Conservation (phyloP, 2,888 invertebrate genomes). For the Sminthurinus aureus region DNA sequence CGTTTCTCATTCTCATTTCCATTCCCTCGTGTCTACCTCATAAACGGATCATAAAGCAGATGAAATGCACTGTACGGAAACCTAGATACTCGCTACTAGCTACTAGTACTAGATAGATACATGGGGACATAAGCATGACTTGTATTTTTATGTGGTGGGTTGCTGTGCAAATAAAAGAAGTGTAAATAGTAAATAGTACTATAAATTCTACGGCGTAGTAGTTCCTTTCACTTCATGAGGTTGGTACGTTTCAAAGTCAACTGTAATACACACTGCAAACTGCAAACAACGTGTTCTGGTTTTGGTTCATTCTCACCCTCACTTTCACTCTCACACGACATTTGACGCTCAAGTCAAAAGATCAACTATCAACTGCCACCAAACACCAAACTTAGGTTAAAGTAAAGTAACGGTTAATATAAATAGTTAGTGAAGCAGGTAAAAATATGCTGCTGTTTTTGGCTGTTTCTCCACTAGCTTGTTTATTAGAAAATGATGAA, state of each 20-base stretch:
- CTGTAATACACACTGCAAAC: too few relatives aligned
- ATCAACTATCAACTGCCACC: neutral
- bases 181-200: neutral
- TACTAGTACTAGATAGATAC: too few relatives aligned
- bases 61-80: too few relatives aligned
- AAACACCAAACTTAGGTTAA: neutral
- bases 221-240: neutral
- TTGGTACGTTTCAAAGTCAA: neutral
- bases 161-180: neutral
- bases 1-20: too few relatives aligned
- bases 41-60: too few relatives aligned
- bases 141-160: neutral
- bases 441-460: too few relatives aligned
- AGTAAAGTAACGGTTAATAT: neutral
- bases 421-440: too few relatives aligned
- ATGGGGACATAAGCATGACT: too few relatives aligned
- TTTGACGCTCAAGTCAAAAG: neutral
- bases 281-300: neutral
- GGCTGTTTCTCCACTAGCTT: too few relatives aligned
- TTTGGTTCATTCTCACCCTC: neutral
- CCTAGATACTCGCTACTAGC: too few relatives aligned
- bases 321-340: neutral
- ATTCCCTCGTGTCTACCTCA: too few relatives aligned
- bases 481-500: too few relatives aligned
- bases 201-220: neutral